Conservation (phyloP, 2,888 invertebrate species). For the Zaprionus obscuricornis region DNA sequence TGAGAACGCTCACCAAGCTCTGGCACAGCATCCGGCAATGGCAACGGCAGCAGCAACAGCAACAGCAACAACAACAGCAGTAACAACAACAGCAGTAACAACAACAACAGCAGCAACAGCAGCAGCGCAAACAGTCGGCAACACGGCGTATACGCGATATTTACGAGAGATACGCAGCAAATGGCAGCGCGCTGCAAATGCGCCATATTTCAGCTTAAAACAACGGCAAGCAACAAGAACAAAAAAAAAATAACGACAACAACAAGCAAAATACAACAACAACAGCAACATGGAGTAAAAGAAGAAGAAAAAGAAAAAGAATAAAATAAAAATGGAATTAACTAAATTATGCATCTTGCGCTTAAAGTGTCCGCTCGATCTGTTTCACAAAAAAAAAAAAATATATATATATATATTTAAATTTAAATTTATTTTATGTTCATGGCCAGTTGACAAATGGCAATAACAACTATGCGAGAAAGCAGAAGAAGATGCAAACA, state of each 20-base stretch:
- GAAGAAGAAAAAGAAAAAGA: neutral
- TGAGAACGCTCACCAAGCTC: neutral
- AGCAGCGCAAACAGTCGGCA: constrained; percentile 11
- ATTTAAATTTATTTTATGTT: constrained; percentile 54
- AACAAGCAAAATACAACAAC: neutral
- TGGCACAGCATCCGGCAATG: constrained; percentile 35
- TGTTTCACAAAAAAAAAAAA: too few relatives aligned
- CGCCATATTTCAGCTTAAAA: constrained; percentile 64
- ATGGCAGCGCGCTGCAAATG: constrained; percentile 47
- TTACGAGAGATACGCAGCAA: constrained; percentile 63
- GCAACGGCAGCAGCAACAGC: constrained; percentile 4
- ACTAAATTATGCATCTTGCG: constrained; percentile 62
- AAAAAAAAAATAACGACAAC: constrained; percentile 1
- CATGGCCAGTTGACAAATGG: constrained; percentile 31
- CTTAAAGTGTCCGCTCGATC: constrained; percentile 38
- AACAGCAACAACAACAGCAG: constrained; percentile 4
- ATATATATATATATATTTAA: too few relatives aligned
- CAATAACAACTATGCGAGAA: neutral
- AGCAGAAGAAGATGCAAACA: constrained; percentile 12
- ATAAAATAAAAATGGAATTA: constrained; percentile 39
- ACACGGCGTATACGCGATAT: constrained; percentile 60
- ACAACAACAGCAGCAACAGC: constrained; percentile 4
- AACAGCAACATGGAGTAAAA: neutral
- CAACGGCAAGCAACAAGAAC: constrained; percentile 30
- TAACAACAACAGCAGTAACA: constrained; percentile 1